A percentile compares a stretch with the other conserved stretches of the same genome.
phyloP scores from a whole-genome alignment of 2,888 invertebrate genomes.

The Thyatira batis region DNA sequence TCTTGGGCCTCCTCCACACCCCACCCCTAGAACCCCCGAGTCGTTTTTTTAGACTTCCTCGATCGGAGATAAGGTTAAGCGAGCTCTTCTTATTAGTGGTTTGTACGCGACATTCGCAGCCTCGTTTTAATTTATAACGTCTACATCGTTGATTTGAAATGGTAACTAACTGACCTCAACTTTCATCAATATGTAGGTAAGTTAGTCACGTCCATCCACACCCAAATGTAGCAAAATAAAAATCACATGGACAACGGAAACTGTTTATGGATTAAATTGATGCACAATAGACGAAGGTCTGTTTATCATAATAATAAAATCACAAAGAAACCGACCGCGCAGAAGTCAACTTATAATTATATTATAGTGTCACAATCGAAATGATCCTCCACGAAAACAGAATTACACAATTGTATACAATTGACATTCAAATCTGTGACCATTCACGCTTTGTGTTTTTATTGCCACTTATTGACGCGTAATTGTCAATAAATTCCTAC shows the following conservation, averaged over 20 bases:
- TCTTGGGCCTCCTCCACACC: constrained; percentile 64
- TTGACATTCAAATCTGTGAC: constrained; percentile 82
- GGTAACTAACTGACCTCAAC: background rate
- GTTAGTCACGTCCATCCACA: background rate
- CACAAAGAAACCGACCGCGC: constrained; percentile 68
- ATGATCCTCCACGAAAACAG: constrained; percentile 78
- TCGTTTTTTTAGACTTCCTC: constrained; percentile 80
- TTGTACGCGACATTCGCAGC: constrained; percentile 66
- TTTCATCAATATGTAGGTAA: background rate
- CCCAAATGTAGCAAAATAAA: constrained; percentile 27
- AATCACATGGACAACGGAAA: constrained; percentile 60
- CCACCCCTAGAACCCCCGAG: constrained; percentile 50
- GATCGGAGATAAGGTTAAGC: constrained; percentile 81
- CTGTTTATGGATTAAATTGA: constrained; percentile 59
- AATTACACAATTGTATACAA: constrained; percentile 81
- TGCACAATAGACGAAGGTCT: constrained; percentile 64
- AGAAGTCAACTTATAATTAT: constrained; percentile 77
- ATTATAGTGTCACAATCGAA: constrained; percentile 75
- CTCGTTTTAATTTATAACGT: constrained; percentile 64
- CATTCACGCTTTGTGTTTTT: constrained; percentile 79
- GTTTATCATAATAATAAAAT: constrained; percentile 74
- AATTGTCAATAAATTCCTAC: constrained; percentile 82
- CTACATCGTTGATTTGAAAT: constrained; percentile 27
- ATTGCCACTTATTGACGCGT: constrained; percentile 81
- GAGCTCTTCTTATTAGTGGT: constrained; percentile 77